Evolutionary conservation across 2,113 vertebrate genomes (phyloP), one percentile per base, ranked within the genome.

Genomic region (Hippolais icterina): DNA sequence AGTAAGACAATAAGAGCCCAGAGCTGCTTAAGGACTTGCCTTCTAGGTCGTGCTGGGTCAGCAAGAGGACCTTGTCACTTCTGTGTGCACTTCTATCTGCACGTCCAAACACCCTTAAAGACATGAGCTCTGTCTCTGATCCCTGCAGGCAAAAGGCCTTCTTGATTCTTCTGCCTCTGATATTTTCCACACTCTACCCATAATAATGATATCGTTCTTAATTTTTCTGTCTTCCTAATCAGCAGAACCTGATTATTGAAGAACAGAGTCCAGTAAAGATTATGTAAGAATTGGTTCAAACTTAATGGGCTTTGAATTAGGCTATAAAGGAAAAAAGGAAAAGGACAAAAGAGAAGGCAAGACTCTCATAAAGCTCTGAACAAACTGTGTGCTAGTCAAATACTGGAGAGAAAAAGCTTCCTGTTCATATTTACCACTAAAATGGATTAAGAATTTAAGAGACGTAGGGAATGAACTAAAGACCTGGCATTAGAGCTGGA

Each of bases 401-500:
- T 9, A 89, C 24, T 33, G 50, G 25, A 41, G 39, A 17, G 14
- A 7, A 21, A 44, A 94, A 77, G 8, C 89, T 83, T 93, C 63
- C 47, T 76, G 28, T 71, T 96, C 88, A 33, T 5, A 81, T 9
- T 79, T 39, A 47, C 80, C 33, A 27, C 49, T 74, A 56, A 89
- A 90, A 66, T 53, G 68, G 79, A 89, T 85, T 54, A 44, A 39
- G 74, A 93, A 93, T 66, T 60, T 93, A 77, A 83, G 75, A 83
- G 70, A n/a, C 9, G 12, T 76, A 82, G 27, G 16, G 31, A 90
- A 83, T 81, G 60, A 95, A 91, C 78, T 91, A 59, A 84, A 84
- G 84, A 70, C n/a, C 65, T 54, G 25, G 50, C 42, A 63, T 95
- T 92, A 96, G 66, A 92, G 59, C 81, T 91, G 81, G 80, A 92